These are phyloP conservation scores for Lathronympha strigana DNA, from an alignment of 2,888 invertebrate species.

Conservation along the genomic window DNA sequence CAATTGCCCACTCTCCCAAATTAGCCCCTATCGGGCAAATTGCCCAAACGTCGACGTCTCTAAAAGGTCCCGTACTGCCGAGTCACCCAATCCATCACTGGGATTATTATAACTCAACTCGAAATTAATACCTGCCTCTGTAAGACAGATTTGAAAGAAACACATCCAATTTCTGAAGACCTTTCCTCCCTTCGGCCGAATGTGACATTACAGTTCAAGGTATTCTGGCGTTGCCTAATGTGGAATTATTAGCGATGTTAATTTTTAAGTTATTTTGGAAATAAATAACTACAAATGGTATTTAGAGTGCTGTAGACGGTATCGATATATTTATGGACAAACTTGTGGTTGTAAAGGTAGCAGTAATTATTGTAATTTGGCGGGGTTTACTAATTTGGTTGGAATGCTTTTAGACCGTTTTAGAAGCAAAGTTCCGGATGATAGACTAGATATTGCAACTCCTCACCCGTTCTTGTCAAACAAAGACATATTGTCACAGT, in stretches of 20 bases:
- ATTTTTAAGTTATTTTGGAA: slow-evolving; percentile 70
- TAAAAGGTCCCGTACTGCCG: slow-evolving; percentile 48
- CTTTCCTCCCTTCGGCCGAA: slow-evolving; percentile 34
- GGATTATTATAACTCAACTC: slow-evolving; percentile 75
- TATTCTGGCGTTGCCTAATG: slow-evolving; percentile 57
- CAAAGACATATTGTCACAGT: too few relatives aligned
- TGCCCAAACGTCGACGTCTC: slow-evolving; percentile 51
- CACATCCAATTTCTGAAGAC: slow-evolving; percentile 51
- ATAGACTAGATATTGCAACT: neutral
- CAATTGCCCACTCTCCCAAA: slow-evolving; percentile 33
- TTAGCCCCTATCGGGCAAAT: slow-evolving; percentile 39
- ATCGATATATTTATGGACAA: slow-evolving; percentile 79
- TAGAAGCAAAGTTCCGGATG: neutral
- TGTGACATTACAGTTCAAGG: slow-evolving; percentile 45
- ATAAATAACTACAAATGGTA: slow-evolving; percentile 68
- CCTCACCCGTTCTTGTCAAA: too few relatives aligned
- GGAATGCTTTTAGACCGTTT: slow-evolving; percentile 13
- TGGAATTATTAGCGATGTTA: slow-evolving; percentile 75
- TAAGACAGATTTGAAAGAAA: slow-evolving; percentile 68
- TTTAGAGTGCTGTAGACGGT: slow-evolving; percentile 77
- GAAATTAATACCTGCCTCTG: slow-evolving; percentile 81
- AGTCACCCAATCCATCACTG: slow-evolving; percentile 80
- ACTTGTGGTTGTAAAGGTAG: slow-evolving; percentile 56
- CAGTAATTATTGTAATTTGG: slow-evolving; percentile 35
- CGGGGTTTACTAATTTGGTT: slow-evolving; percentile 14